phyloP scores from a whole-genome alignment of 2,113 vertebrate genomes.

The Orthonyx spaldingii region DNA sequence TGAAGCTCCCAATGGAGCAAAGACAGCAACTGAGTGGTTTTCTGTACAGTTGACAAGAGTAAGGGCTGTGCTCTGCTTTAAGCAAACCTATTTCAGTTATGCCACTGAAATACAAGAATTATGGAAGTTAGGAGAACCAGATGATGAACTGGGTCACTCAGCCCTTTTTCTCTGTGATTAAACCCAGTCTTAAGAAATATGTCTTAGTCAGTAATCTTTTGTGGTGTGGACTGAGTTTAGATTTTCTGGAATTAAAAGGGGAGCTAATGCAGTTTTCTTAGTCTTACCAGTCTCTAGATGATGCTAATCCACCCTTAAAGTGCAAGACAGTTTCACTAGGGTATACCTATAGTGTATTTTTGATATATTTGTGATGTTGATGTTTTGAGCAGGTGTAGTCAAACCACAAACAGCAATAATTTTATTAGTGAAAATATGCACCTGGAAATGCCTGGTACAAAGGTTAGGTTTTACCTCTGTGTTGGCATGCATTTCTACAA shows the following conservation, averaged over 20 bases:
- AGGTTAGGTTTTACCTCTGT: not conserved
- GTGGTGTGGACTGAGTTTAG: not conserved
- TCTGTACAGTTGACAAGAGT: not conserved
- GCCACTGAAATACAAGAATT: not conserved
- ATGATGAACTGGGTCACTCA: not conserved
- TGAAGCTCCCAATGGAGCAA: not conserved
- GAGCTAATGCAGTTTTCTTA: not conserved
- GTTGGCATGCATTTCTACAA: not conserved
- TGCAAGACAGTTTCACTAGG: not conserved
- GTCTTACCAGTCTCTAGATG: not conserved
- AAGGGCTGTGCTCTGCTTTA: not conserved
- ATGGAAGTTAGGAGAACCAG: not conserved
- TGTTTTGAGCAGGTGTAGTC: not conserved
- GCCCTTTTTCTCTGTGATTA: not conserved
- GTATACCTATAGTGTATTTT: not conserved
- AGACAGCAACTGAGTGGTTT: not conserved
- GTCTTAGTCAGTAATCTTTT: not conserved
- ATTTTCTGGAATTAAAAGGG: not conserved
- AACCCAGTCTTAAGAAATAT: not conserved
- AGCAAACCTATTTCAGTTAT: not conserved
- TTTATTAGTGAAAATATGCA: not conserved
- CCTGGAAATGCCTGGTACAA: not conserved
- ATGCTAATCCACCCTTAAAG: not conserved
- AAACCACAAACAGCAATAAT: not conserved
- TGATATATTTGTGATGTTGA: not conserved